phyloP scores from a whole-genome alignment of 1,140 invertebrate genomes.

The Streblospio benedicti region DNA sequence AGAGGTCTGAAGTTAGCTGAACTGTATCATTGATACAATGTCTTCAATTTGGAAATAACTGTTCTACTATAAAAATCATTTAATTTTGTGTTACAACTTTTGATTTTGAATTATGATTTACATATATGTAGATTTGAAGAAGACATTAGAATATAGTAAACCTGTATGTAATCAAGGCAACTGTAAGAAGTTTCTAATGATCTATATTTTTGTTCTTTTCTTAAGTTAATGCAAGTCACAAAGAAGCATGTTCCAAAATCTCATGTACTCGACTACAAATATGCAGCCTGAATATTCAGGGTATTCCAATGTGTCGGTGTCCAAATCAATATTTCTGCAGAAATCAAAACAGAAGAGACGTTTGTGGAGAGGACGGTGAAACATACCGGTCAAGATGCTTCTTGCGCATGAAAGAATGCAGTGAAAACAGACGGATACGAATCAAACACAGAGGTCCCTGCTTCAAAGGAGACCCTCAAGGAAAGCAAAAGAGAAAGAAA shows the following conservation, averaged over 20 bases:
- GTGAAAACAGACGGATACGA: neutral
- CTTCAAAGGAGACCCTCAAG: neutral
- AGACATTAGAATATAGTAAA: too few relatives aligned
- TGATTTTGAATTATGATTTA: too few relatives aligned
- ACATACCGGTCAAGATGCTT: slow-evolving; percentile 15
- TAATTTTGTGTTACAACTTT: too few relatives aligned
- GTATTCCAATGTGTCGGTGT: slow-evolving; percentile 16
- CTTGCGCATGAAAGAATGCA: slow-evolving; percentile 12
- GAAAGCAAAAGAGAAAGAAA: neutral
- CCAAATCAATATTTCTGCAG: slow-evolving; percentile 9
- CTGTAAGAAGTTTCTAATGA: too few relatives aligned
- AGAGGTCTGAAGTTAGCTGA: too few relatives aligned
- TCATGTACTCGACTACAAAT: slow-evolving; percentile 4
- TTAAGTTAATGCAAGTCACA: neutral
- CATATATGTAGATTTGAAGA: too few relatives aligned
- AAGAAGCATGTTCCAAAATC: slow-evolving; percentile 8
- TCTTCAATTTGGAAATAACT: too few relatives aligned
- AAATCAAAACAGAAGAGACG: neutral
- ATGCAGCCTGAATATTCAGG: slow-evolving; percentile 16
- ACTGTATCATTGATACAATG: too few relatives aligned
- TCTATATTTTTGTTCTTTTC: too few relatives aligned
- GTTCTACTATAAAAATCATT: too few relatives aligned
- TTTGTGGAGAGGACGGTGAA: slow-evolving; percentile 8
- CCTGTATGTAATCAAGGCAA: too few relatives aligned
- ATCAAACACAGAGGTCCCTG: neutral